Evolutionary conservation across 2,888 invertebrate species (phyloP).

Genomic region (Caenorhabditis sp.): DNA sequence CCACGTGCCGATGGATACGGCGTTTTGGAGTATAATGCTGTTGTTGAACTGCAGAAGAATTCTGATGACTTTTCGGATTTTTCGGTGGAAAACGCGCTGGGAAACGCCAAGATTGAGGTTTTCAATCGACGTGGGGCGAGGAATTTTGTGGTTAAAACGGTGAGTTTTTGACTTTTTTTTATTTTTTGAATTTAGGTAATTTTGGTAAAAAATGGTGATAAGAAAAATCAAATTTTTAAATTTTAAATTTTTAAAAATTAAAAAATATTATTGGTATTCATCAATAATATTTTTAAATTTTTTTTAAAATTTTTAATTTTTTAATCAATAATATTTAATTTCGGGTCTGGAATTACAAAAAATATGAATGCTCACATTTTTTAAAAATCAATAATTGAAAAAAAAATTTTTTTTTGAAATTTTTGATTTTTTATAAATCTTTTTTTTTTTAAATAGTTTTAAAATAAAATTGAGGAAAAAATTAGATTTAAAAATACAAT

Average conservation of each 20-base stretch:
- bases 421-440: too few relatives aligned
- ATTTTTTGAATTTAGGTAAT: neutral
- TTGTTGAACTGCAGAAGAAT: constrained; percentile 6
- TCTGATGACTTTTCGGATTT: constrained; percentile 42
- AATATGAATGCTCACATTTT: too few relatives aligned
- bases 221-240: neutral
- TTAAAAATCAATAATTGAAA: too few relatives aligned
- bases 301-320: too few relatives aligned
- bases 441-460: too few relatives aligned
- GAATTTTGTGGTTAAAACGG: constrained; percentile 42
- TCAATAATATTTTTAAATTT: too few relatives aligned
- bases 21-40: constrained; percentile 44
- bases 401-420: too few relatives aligned
- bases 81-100: constrained; percentile 35
- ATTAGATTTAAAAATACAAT: too few relatives aligned
- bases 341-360: too few relatives aligned
- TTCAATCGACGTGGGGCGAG: neutral
- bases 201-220: neutral
- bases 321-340: too few relatives aligned
- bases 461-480: too few relatives aligned
- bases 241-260: neutral
- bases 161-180: constrained; percentile 8
- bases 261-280: too few relatives aligned
- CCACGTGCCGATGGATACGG: constrained; percentile 35
- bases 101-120: constrained; percentile 24